These are phyloP conservation scores for Melanogrammus aeglefinus DNA, from an alignment of 2,797 vertebrate species.

Conservation along the genomic window DNA sequence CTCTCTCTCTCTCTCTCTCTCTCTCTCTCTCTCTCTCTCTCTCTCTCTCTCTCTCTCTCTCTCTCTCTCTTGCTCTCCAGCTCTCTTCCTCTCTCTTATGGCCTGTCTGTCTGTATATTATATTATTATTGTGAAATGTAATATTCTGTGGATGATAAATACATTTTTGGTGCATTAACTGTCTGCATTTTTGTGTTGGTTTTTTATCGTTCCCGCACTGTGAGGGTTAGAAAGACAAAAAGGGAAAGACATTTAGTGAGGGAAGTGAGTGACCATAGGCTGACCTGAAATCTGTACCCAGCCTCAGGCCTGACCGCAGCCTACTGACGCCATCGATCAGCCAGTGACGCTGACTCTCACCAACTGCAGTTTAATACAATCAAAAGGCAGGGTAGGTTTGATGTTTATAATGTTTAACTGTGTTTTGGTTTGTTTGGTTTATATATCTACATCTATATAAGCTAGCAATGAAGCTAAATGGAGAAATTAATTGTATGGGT, in stretches of 20 bases:
- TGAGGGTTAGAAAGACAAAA: neutral
- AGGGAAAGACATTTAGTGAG: neutral
- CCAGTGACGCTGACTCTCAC: too few species aligned
- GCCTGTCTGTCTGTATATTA: too few species aligned
- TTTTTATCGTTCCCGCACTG: neutral
- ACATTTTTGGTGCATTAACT: neutral
- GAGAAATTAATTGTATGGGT: neutral
- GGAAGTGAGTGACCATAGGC: too few species aligned
- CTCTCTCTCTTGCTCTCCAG: neutral
- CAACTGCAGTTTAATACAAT: too few species aligned
- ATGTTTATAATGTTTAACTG: too few species aligned
- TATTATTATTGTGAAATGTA: too few species aligned
- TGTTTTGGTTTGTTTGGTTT: neutral
- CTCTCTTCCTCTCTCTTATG: neutral
- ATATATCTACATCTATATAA: neutral
- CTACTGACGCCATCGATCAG: too few species aligned
- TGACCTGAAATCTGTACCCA: too few species aligned
- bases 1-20: constrained; percentile 4
- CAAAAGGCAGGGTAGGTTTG: too few species aligned
- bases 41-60: neutral
- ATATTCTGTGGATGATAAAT: neutral
- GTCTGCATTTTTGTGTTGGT: neutral
- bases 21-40: constrained; percentile 2
- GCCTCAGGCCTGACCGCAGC: too few species aligned
- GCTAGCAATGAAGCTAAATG: neutral